Conservation (phyloP, 2,888 invertebrate genomes). For the Ephialtes manifestator region DNA sequence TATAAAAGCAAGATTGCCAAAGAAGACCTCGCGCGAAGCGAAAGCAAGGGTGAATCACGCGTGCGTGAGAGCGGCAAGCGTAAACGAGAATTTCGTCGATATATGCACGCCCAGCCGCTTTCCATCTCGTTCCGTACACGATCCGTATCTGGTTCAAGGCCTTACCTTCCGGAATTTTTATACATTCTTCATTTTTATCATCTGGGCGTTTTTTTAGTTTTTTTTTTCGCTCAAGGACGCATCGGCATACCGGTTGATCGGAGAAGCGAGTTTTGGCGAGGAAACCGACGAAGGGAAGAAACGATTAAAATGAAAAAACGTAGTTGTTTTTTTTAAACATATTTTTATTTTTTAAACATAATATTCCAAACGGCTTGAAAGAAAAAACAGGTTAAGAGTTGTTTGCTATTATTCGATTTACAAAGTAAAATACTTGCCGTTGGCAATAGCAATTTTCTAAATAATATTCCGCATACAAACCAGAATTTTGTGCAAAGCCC, state of each 20-base stretch:
- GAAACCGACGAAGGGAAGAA: background rate
- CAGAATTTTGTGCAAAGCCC: no score
- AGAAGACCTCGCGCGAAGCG: conserved; percentile 61
- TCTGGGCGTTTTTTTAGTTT: conserved; percentile 14
- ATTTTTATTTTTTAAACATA: no score
- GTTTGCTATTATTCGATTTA: no score
- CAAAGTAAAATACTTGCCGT: no score
- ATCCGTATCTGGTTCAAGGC: conserved; percentile 57
- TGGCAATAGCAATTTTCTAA: no score
- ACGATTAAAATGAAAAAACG: background rate
- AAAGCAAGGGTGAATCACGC: conserved; percentile 62
- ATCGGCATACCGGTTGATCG: background rate
- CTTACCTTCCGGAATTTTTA: conserved; percentile 43
- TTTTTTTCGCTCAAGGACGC: conserved; percentile 4
- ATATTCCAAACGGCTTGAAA: no score
- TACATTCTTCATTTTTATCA: conserved; percentile 15
- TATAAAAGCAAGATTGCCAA: conserved; percentile 40
- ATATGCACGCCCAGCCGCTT: conserved; percentile 33
- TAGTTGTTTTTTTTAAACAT: background rate
- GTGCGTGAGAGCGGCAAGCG: conserved; percentile 14
- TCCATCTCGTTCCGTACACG: conserved; percentile 38
- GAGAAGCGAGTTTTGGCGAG: background rate
- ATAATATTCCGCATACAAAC: no score
- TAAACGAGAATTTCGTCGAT: conserved; percentile 44
- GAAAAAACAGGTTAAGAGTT: no score